Evolutionary conservation across 2,888 invertebrate species (phyloP).

Genomic region (Melanostoma scalare): DNA sequence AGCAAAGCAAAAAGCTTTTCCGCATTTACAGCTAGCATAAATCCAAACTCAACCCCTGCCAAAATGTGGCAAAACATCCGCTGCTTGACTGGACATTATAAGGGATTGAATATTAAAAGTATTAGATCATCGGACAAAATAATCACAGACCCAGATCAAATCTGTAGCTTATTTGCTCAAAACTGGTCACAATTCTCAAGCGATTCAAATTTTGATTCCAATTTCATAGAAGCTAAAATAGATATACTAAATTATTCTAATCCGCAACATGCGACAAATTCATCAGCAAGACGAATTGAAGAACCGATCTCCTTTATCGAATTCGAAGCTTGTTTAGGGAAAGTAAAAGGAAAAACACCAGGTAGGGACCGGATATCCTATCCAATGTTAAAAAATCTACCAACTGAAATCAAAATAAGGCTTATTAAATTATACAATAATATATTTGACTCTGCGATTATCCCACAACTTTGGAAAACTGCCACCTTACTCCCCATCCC

Average conservation of each 20-base stretch:
- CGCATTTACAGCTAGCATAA: neutral
- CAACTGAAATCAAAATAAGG: neutral
- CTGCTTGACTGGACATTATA: neutral
- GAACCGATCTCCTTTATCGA: slow-evolving; percentile 8
- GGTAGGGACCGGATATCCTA: slow-evolving; percentile 3
- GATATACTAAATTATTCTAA: neutral
- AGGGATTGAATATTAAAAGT: neutral
- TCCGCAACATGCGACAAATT: neutral
- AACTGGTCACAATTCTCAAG: slow-evolving; percentile 5
- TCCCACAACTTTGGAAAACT: too few relatives aligned
- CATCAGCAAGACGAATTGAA: neutral
- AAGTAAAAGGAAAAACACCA: neutral
- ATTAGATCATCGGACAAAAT: neutral
- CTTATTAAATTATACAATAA: neutral
- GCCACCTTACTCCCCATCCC: too few relatives aligned
- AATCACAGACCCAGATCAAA: slow-evolving; percentile 9
- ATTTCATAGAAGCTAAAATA: neutral
- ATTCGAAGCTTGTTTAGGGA: neutral
- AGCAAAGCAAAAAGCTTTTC: slow-evolving; percentile 12
- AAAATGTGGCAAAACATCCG: slow-evolving; percentile 9
- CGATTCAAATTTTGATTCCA: neutral
- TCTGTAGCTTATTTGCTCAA: neutral
- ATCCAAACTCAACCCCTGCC: slow-evolving; percentile 3
- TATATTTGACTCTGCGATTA: too few relatives aligned
- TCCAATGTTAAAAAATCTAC: slow-evolving; percentile 6